These are phyloP conservation scores for Coelinius sp. DNA, from an alignment of 2,888 invertebrate species.

Conservation along the genomic window DNA sequence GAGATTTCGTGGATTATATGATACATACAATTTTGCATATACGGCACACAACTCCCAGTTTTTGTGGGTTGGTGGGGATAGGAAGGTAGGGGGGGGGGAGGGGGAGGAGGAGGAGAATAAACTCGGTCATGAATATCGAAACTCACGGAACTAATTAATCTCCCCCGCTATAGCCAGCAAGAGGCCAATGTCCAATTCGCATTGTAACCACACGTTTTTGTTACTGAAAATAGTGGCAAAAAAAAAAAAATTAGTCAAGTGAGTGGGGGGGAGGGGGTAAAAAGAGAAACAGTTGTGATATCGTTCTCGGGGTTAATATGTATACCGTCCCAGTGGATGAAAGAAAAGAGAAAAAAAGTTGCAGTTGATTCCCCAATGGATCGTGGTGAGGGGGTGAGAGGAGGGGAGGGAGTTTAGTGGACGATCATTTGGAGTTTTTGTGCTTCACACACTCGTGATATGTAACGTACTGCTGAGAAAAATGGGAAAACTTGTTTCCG, in stretches of 20 bases:
- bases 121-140: slow-evolving; percentile 43
- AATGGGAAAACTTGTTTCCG: slow-evolving; percentile 30
- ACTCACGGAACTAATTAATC: slow-evolving; percentile 47
- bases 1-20: slow-evolving; percentile 22
- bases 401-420: not conserved
- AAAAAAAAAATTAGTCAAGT: no score
- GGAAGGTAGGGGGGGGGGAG: not conserved
- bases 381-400: not conserved
- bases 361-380: slow-evolving; percentile 26
- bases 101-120: slow-evolving; percentile 6
- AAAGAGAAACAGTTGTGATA: slow-evolving; percentile 15
- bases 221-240: not conserved
- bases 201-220: slow-evolving; percentile 12
- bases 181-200: slow-evolving; percentile 23
- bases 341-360: slow-evolving; percentile 12
- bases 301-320: slow-evolving; percentile 23
- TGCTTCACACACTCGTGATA: not conserved
- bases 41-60: not conserved
- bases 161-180: slow-evolving; percentile 35
- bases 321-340: slow-evolving; percentile 6
- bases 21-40: slow-evolving; percentile 14
- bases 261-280: not conserved
- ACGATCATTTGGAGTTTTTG: slow-evolving; percentile 19
- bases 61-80: not conserved
- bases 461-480: slow-evolving; percentile 12